phyloP scores from a whole-genome alignment of 2,888 invertebrate species.

The Cryptus armator region DNA sequence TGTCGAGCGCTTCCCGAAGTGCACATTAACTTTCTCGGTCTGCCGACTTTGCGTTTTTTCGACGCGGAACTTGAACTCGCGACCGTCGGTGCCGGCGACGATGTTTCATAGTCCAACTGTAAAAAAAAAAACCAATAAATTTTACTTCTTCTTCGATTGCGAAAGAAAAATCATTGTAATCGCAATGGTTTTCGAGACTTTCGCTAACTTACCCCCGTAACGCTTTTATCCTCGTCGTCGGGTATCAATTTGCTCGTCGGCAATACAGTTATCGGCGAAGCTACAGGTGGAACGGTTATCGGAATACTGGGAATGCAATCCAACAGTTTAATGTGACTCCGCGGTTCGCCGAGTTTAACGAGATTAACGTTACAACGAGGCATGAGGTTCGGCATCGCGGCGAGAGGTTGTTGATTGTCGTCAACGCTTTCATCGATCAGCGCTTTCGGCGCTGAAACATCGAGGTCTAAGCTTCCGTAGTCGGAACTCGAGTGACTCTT shows the following conservation, averaged over 20 bases:
- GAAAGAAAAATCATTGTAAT: background rate
- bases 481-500: constrained; percentile 80
- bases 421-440: constrained; percentile 61
- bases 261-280: constrained; percentile 76
- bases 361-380: constrained; percentile 82
- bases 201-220: constrained; percentile 62
- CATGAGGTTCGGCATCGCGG: constrained; percentile 71
- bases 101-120: constrained; percentile 77
- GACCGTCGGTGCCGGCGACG: constrained; percentile 77
- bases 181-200: background rate
- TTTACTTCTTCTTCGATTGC: constrained; percentile 36
- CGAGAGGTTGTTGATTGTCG: constrained; percentile 68
- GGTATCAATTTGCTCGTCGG: constrained; percentile 71
- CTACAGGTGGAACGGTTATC: constrained; percentile 77
- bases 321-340: constrained; percentile 82
- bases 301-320: constrained; percentile 82
- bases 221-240: constrained; percentile 78
- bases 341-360: constrained; percentile 80
- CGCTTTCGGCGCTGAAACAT: constrained; percentile 72
- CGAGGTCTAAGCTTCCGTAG: constrained; percentile 67
- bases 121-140: background rate
- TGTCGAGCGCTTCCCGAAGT: constrained; percentile 86
- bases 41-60: constrained; percentile 93
- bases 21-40: constrained; percentile 91
- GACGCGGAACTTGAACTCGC: constrained; percentile 84